phyloP scores from a whole-genome alignment of 2,113 vertebrate genomes.

The Misgurnus mizolepis region DNA sequence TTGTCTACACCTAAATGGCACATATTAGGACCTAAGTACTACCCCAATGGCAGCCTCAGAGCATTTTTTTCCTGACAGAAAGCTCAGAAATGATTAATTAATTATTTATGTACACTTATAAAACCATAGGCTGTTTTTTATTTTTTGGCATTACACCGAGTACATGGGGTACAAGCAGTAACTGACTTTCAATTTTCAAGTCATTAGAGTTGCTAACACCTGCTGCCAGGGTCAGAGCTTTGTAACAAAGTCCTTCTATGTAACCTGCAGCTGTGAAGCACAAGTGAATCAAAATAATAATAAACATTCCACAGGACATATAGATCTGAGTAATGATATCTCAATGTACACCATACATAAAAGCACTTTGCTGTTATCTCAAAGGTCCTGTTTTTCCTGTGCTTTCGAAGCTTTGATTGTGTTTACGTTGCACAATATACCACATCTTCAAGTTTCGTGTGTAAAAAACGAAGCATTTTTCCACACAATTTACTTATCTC shows the following conservation, averaged over 20 bases:
- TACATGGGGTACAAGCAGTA: constrained; percentile 27
- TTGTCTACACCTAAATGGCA: too few species aligned
- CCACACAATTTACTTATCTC: too few species aligned
- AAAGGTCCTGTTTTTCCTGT: too few species aligned
- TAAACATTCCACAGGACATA: neutral
- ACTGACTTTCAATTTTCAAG: constrained; percentile 42
- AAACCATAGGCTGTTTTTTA: constrained; percentile 27
- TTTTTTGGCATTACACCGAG: constrained; percentile 24
- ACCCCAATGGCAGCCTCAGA: too few species aligned
- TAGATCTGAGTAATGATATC: neutral
- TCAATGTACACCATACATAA: too few species aligned
- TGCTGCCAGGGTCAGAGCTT: constrained; percentile 36
- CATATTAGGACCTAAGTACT: too few species aligned
- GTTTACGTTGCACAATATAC: too few species aligned
- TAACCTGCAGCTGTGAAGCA: neutral
- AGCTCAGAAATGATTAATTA: neutral
- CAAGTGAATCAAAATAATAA: neutral
- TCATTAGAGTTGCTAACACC: constrained; percentile 45
- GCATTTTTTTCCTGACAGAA: too few species aligned
- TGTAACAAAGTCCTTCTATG: constrained; percentile 37
- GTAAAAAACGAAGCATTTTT: too few species aligned
- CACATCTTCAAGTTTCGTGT: too few species aligned
- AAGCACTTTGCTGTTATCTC: too few species aligned
- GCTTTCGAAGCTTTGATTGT: too few species aligned
- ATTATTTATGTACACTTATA: neutral